Percentiles rank a stretch among this genome's conserved stretches.
Conservation (phyloP, 2,113 vertebrate species). For the Heterocephalus glaber region DNA sequence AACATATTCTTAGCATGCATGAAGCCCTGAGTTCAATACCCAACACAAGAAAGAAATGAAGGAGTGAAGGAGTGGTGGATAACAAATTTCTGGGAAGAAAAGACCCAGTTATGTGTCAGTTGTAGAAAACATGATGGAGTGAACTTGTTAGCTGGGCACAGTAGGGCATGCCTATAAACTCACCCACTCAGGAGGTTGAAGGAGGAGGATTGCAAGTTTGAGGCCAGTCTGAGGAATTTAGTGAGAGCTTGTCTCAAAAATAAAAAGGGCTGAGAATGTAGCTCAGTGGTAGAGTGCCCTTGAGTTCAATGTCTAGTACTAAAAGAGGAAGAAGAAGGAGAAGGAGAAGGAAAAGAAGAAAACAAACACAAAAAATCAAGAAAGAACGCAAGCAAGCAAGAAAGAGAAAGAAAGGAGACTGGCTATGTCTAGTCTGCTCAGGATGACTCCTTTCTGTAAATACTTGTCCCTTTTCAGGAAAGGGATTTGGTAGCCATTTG, state of each 20-base stretch:
- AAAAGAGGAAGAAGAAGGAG: not conserved
- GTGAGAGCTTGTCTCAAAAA: not conserved
- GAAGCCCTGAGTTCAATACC: not conserved
- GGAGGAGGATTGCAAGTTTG: not conserved
- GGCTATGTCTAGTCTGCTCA: not conserved
- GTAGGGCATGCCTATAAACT: not conserved
- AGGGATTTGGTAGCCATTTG: not conserved
- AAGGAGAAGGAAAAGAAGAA: not conserved
- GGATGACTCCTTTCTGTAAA: not conserved
- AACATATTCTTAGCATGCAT: not conserved
- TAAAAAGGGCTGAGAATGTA: not conserved
- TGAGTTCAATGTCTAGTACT: not conserved
- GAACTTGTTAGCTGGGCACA: not conserved
- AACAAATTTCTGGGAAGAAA: not conserved
- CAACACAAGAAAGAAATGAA: not conserved
- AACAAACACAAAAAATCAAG: too few relatives aligned
- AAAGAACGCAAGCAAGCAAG: not conserved
- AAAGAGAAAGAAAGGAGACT: not conserved
- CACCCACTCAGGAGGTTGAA: not conserved
- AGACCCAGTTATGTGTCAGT: not conserved
- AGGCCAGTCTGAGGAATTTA: not conserved
- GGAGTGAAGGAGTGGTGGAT: not conserved
- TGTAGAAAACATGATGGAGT: not conserved
- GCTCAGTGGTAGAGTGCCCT: not conserved
- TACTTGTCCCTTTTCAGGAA: not conserved